Evolutionary conservation across 2,888 invertebrate species (phyloP), one percentile per base, ranked within the genome.

Genomic region (Nomada flava): DNA sequence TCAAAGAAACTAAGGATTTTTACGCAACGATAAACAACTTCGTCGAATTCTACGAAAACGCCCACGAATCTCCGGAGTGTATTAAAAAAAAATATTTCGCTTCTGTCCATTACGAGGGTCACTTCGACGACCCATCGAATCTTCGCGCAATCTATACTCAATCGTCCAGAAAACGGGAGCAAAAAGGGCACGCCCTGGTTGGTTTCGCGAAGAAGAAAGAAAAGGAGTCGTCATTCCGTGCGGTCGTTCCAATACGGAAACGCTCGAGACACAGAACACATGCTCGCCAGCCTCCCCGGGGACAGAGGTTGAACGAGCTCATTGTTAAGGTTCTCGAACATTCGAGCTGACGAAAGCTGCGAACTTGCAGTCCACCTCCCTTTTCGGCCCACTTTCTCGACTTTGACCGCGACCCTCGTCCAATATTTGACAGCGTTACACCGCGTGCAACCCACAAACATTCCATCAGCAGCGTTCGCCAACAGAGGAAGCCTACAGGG

Each of bases 371-470:
- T 64, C 67, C 60, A 59, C 55, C 69, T 60, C 52, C 63, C 70
- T 79, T 76, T 84, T 67, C 68, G 76, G 64, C 73, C 74, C 59
- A 52, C 71, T 72, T 72, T 29, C 68, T 53, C 69, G 52, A 83
- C 83, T 77, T 84, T 75, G 75, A 80, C 79, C 79, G 47, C 62
- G 72, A 79, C 79, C 73, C 76, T 77, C 67, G 75, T 85, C 55
- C 63, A 80, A 83, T 70, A 62, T 68, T 78, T 80, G 80, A 83
- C 83, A 83, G 75, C 65, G 76, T 72, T 72, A 64, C 62, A 70
- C 67, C 68, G 76, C 47, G 57, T n/a, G 52, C 55, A 72, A 23
- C 20, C 81, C 69, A 50, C 76, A 63, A 74, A 76, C 65, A 69
- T 78, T 75, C 64, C 80, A 75, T 77, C 74, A 62, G 69, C 62